Evolutionary conservation across 1,140 invertebrate genomes (phyloP), one percentile per base, ranked within the genome.

Genomic region (Trachymyrmex cornetzi): DNA sequence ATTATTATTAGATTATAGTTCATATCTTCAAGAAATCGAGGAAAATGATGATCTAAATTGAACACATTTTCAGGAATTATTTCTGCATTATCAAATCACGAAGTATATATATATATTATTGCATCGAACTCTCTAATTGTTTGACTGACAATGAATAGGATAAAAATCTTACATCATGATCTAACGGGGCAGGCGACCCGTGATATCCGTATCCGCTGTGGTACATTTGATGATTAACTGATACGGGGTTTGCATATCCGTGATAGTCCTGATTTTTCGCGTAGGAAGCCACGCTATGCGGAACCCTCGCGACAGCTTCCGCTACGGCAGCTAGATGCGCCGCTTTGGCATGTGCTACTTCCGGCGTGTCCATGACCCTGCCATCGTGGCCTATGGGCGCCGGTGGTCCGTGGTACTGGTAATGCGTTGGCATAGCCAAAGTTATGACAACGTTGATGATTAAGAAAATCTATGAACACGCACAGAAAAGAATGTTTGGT

Each of bases 261-360:
- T 93, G 93, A 48, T 94, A 88, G 75, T 87, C 85, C 6, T 1
- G 12, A 61, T 87, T 24, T 30, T 34, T 63, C 22, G 53, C 0
- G 12, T 71, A 66, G 30, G 71, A 44, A 69, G 48, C 16, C 22
- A 12, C 22, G 16, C 59, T 50, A 30, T 38, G 86, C 19, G 79
- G 24, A 3, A 85, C 27, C 7, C 63, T 80, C 30, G 88, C 93
- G 5, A 94, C 92, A 38, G 86, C 67, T 69, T 88, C 85, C 48
- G 92, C 93, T 87, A 94, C 89, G 34, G 93, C 93, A 27, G 94
- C 93, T 48, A 95, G 93, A 85, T 96, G 96, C 2, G 95, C 95
- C 14, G 96, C 96, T 92, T 96, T 96, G 22, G 96, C 96, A 55
- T 95, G 95, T 77, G 96, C 95, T 6, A 96, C 96, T 91, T 96